Evolutionary conservation across 2,888 invertebrate genomes (phyloP).

Genomic region (Bombylius major): DNA sequence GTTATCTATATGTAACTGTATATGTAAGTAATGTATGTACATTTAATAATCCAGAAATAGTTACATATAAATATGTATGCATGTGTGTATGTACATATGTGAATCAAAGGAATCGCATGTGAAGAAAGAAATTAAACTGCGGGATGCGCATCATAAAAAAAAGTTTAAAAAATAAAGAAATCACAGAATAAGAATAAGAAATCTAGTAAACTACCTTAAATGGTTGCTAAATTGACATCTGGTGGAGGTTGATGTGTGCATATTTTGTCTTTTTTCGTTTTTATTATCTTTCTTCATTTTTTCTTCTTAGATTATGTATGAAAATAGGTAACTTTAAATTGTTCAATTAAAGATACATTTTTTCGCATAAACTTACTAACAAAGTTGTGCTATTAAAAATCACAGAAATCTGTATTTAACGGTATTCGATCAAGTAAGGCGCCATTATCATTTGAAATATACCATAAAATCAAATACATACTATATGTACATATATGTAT

Average conservation of each 20-base stretch:
- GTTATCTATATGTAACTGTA: too few relatives aligned
- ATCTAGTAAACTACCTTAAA: conserved; percentile 8
- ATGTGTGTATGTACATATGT: not conserved
- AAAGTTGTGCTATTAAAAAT: too few relatives aligned
- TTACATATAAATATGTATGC: too few relatives aligned
- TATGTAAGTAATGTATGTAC: too few relatives aligned
- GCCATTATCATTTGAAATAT: conserved; percentile 7
- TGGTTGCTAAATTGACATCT: conserved; percentile 9
- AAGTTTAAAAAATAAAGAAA: not conserved
- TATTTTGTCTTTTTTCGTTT: not conserved
- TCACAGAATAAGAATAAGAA: conserved; percentile 1
- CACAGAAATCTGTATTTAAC: not conserved
- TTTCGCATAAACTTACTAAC: too few relatives aligned
- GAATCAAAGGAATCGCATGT: not conserved
- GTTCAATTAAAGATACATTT: too few relatives aligned
- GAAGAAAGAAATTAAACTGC: not conserved
- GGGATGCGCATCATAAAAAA: conserved; percentile 1
- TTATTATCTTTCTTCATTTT: too few relatives aligned
- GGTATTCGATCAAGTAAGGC: conserved; percentile 6
- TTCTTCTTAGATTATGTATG: too few relatives aligned
- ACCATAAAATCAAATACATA: too few relatives aligned
- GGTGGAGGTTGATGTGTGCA: not conserved
- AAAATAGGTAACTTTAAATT: too few relatives aligned
- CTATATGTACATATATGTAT: too few relatives aligned
- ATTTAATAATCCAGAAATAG: too few relatives aligned